Conservation (phyloP, 2,888 invertebrate genomes). For the Tetheella fluctuosa region DNA sequence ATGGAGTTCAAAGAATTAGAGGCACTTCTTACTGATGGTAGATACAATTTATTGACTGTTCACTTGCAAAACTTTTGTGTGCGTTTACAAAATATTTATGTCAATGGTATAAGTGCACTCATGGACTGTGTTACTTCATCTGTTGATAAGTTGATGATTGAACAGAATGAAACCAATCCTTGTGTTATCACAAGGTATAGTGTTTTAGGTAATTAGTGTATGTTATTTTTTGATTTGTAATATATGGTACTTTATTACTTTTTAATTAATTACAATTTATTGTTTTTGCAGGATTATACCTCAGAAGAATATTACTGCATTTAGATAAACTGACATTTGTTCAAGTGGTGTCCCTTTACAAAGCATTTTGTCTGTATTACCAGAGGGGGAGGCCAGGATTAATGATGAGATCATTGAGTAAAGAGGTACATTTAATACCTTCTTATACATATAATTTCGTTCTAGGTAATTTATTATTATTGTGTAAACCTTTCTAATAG, state of each 20-base stretch:
- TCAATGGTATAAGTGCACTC: slow-evolving; percentile 86
- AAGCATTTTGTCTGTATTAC: slow-evolving; percentile 89
- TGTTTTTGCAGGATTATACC: slow-evolving; percentile 88
- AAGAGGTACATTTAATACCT: slow-evolving; percentile 60
- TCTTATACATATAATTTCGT: too few relatives aligned
- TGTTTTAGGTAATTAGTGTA: slow-evolving; percentile 83
- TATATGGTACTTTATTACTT: too few relatives aligned
- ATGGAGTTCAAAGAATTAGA: slow-evolving; percentile 88
- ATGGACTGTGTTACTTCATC: slow-evolving; percentile 85
- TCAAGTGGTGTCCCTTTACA: slow-evolving; percentile 90
- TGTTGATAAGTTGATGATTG: slow-evolving; percentile 85
- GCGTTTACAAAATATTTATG: slow-evolving; percentile 83
- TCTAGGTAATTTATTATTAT: too few relatives aligned
- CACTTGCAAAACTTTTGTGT: slow-evolving; percentile 85
- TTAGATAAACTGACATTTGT: slow-evolving; percentile 94
- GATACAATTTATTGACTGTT: slow-evolving; percentile 83
- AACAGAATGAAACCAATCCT: slow-evolving; percentile 73
- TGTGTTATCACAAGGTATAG: slow-evolving; percentile 86
- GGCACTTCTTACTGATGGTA: slow-evolving; percentile 85
- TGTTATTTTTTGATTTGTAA: too few relatives aligned
- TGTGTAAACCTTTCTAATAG: too few relatives aligned
- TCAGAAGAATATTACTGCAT: slow-evolving; percentile 91
- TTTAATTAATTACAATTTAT: slow-evolving; percentile 47
- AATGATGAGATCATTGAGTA: slow-evolving; percentile 77
- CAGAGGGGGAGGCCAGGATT: slow-evolving; percentile 81